Percentiles rank a stretch among this genome's conserved stretches.
These are phyloP conservation scores for Cotesia typhae DNA, from an alignment of 1,140 invertebrate genomes.

Conservation along the genomic window DNA sequence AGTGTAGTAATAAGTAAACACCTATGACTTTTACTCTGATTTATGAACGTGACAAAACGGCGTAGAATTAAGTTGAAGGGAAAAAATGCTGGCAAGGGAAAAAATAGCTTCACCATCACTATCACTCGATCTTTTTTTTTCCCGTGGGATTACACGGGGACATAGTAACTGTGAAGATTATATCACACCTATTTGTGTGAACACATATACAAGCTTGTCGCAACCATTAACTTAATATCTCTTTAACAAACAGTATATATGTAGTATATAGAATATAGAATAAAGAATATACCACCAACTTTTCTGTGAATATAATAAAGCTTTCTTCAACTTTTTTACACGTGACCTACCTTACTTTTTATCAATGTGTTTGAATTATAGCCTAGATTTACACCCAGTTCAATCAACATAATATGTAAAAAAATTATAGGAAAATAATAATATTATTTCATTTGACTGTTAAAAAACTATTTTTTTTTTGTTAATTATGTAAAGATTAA, in stretches of 20 bases:
- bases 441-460: no score
- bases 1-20: no score
- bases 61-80: constrained; percentile 2
- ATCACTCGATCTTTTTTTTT: constrained; percentile 7
- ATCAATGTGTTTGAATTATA: constrained; percentile 40
- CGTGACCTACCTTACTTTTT: constrained; percentile 53
- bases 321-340: constrained; percentile 44
- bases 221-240: constrained; percentile 30
- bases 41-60: constrained; percentile 12
- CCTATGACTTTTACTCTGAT: no score
- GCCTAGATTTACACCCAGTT: no score
- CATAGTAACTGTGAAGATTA: constrained; percentile 20
- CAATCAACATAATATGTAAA: no score
- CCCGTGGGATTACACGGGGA: constrained; percentile 18
- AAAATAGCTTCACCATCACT: neutral
- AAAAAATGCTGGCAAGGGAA: constrained; percentile 1
- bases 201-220: constrained; percentile 21
- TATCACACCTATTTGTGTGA: constrained; percentile 27
- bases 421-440: no score
- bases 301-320: constrained; percentile 18
- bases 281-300: constrained; percentile 16
- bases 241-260: neutral
- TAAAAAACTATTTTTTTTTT: constrained; percentile 16
- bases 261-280: neutral
- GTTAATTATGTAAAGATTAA: neutral